Base-by-base conservation (phyloP, 2,888 invertebrate species). In the Melangyna quadrimaculata region DNA sequence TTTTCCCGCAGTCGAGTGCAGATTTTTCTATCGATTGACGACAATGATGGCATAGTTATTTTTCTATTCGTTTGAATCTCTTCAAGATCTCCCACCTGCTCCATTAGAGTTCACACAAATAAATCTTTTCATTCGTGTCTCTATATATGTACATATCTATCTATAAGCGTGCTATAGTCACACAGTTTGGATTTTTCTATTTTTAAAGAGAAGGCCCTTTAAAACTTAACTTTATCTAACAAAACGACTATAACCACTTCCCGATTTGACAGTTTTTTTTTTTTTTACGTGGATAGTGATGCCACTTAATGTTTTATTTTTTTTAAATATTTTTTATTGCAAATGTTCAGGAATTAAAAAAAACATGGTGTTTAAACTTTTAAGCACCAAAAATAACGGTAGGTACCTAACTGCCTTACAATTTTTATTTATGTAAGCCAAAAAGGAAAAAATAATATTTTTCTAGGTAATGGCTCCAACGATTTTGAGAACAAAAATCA, bases 91-190 rank as follows among this genome's bases (percentile, higher is more conserved):
- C 86, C 86, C 86, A 86, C 86, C 86, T 86, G 81, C 81, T 81
- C 75, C 84, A 83, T 78, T 83, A 53, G 40, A 71, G 80, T 84
- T 84, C 75, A 84, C 80, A 86, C 77, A 81, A 57, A 86, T 86
- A 86, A 86, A 86, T 81, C 79, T 48, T 43, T 35, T 14, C 45
- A 32, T 43, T 43, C 24, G 27, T 40, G 40, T 63, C 32, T 57
- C 32, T 17, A 10, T 51, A 14, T 27, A n/a, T 10, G 12, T 19
- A 9, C n/a, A n/a, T n/a, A n/a, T n/a, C n/a, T n/a, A n/a, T n/a
- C n/a, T n/a, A n/a, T n/a, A n/a, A n/a, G n/a, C 4, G 35, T 9
- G n/a, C 4, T 35, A 10, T 9, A 67, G 63, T 53, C 61, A 48
- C 29, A 22, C 19, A 27, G 72, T 48, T 40, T 71, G 17, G 22